Evolutionary conservation across 2,888 invertebrate species (phyloP), one percentile per base, ranked within the genome.

Genomic region (Anodontia alba): DNA sequence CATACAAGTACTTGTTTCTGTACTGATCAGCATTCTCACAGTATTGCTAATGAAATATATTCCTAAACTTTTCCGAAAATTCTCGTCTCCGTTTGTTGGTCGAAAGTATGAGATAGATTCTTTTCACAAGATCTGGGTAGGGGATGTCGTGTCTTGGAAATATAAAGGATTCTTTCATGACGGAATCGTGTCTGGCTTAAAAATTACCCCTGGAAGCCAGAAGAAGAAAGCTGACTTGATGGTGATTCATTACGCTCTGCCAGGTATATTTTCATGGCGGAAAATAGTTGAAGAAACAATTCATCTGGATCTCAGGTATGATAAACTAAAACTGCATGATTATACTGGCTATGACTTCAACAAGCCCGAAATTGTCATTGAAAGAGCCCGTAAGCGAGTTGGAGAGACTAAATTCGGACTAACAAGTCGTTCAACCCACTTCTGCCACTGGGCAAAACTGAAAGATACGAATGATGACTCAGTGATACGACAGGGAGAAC

Each of bases 371-470:
- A 51, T 69, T n/a, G 81, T 81, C 5, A 54, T 82, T n/a, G 31
- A 43, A n/a, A 43, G 82, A 51, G 82, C 82, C 0, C 46, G 76
- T 17, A 54, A 82, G 29, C 54, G 82, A 38, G 38, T 82, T 20
- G 82, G 82, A 1, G 82, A 82, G 54, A 79, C 62, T 8, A 79
- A 82, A 43, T 82, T 69, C 49, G 73, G 78, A 12, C 12, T 79
- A 0, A 42, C 76, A 5, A 76, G 79, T 43, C 78, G 82, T n/a
- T 76, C 78, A 0, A 68, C 76, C 26, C 78, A 82, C 69, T 82
- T 82, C 38, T 82, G 82, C 36, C 76, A 82, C 38, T 82, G 82
- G 82, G 82, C 78, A 23, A 82, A 79, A 54, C 38, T 82, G n/a
- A 69, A 69, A 26, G 67, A 72, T 36, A 46, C 67, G 10, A 49